These are phyloP conservation scores for Patagioenas fasciata DNA, from an alignment of 2,113 vertebrate genomes.

Conservation along the genomic window DNA sequence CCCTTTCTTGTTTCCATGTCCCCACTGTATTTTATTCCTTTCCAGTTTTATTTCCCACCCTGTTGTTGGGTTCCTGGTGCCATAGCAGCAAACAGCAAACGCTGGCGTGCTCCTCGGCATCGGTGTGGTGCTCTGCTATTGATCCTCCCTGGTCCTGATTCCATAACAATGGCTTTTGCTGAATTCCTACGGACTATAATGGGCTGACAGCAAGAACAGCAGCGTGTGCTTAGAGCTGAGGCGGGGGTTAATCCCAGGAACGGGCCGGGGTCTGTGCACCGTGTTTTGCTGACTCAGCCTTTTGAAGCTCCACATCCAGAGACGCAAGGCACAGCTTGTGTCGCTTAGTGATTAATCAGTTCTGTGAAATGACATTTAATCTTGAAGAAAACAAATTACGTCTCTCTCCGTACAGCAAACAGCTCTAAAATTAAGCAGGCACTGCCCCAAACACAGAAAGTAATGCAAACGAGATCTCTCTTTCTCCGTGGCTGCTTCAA, in stretches of 20 bases:
- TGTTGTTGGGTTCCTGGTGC: not conserved
- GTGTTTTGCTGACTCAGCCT: not conserved
- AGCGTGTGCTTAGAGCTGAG: not conserved
- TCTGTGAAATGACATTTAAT: not conserved
- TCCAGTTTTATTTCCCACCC: not conserved
- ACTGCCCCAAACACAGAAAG: not conserved
- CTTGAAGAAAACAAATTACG: not conserved
- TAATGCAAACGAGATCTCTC: not conserved
- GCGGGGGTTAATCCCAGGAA: not conserved
- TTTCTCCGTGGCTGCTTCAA: not conserved
- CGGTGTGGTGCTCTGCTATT: not conserved
- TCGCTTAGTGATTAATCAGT: not conserved
- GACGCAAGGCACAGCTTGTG: not conserved
- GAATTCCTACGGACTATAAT: fast-evolving
- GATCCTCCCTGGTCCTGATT: not conserved
- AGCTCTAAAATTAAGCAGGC: not conserved
- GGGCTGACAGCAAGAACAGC: not conserved
- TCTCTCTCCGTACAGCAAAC: not conserved
- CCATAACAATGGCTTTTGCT: not conserved
- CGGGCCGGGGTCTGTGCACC: fast-evolving
- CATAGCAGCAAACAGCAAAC: not conserved
- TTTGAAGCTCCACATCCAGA: not conserved
- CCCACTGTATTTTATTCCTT: not conserved
- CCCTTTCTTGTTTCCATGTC: not conserved
- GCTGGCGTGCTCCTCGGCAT: not conserved